These are phyloP conservation scores for Dromaius novaehollandiae DNA, from an alignment of 2,113 vertebrate genomes.

Conservation along the genomic window DNA sequence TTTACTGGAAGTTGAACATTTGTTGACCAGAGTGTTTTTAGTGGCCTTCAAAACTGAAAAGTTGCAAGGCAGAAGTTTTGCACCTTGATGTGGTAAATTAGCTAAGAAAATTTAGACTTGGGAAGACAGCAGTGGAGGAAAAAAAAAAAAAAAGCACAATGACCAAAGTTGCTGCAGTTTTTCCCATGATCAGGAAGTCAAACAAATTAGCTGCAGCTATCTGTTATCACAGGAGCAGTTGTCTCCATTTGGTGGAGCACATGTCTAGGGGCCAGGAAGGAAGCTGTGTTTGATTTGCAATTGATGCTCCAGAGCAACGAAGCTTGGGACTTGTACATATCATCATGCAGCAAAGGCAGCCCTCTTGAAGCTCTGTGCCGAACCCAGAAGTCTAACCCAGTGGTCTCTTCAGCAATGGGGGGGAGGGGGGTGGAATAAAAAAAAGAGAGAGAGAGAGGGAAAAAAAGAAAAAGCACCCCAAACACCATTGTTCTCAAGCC, in stretches of 20 bases:
- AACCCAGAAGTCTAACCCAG: not conserved
- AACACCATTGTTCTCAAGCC: not conserved
- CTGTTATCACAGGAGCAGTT: not conserved
- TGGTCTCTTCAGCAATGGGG: not conserved
- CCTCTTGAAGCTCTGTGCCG: not conserved
- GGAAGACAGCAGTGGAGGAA: conserved; percentile 44
- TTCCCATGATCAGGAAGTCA: not conserved
- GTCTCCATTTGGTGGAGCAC: not conserved
- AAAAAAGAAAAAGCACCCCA: too few relatives aligned
- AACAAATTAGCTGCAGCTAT: not conserved
- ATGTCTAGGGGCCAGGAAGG: not conserved
- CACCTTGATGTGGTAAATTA: conserved; percentile 77
- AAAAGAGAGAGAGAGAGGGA: too few relatives aligned
- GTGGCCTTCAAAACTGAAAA: conserved; percentile 68
- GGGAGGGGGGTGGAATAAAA: too few relatives aligned
- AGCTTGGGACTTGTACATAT: not conserved
- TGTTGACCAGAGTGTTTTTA: conserved; percentile 69
- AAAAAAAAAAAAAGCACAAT: not conserved
- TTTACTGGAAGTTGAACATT: conserved; percentile 77
- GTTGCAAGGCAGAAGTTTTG: conserved; percentile 73
- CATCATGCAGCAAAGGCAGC: not conserved
- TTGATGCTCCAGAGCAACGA: not conserved
- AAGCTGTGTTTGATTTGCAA: not conserved
- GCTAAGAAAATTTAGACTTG: conserved; percentile 69
- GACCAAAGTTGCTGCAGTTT: not conserved